Base-by-base conservation (phyloP, 2,797 vertebrate genomes). In the Parambassis ranga region DNA sequence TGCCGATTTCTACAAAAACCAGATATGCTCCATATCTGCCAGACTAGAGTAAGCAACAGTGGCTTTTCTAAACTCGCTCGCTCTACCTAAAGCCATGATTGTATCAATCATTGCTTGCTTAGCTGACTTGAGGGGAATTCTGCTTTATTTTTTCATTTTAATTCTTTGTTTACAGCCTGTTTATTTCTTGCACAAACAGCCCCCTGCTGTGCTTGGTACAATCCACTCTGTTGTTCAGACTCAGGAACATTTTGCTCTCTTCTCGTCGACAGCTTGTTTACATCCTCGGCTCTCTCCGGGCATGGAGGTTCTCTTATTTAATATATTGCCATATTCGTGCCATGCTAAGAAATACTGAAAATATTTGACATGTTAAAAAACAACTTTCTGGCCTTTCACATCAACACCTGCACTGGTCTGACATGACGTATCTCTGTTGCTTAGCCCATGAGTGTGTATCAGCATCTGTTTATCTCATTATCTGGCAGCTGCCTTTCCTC, bases 401-500 rank as follows among this genome's bases (percentile, higher is more conserved):
- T 4, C 11, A 79, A 80, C 75, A 84, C 77, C 67, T 81, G 72
- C 48, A 38, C 46, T 35, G 36, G 38, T 72, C 74, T 68, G 50
- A 75, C 61, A 41, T 47, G 46, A 76, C 60, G 65, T 60, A 79
- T 81, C 63, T 79, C 67, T 20, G 11, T 10, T 87, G 69, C 66
- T 60, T 73, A 83, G 83, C 37, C 14, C 2, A 5, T 19, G 30
- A 11, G 15, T 46, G 50, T 33, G 27, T 15, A 30, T 53, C 19
- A 50, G 19, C 66, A 79, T 66, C 79, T 83, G 83, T 70, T 79
- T 68, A 63, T 82, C 20, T 59, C 28, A 35, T 81, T 78, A 63
- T 58, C 61, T 72, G 49, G 53, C 39, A 57, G 69, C 27, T 65
- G 49, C 32, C 19, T 48, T 75, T 51, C 31, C 39, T 50, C 52